Evolutionary conservation across 30 jellyfish, hydroid and myxozoan species (phyloP).

Genomic region (Calvadosia cruxmelitensis): DNA sequence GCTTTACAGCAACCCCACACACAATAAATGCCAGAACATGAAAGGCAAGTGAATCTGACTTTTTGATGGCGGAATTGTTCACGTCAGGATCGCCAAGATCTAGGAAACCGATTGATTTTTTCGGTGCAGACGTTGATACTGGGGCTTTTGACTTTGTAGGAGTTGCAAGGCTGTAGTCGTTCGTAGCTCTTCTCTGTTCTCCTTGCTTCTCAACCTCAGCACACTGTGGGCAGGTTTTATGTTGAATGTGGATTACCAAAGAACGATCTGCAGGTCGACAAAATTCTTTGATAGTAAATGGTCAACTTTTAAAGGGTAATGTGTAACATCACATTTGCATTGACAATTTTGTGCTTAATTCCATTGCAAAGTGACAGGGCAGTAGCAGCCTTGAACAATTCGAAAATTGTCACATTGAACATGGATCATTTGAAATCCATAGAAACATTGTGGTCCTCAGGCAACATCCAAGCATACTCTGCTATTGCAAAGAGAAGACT

Average conservation of each 20-base stretch:
- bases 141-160: constrained; percentile 19
- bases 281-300: no score
- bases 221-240: no score
- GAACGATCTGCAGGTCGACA: no score
- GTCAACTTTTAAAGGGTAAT: no score
- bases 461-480: constrained; percentile 28
- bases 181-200: no score
- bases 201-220: no score
- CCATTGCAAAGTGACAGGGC: constrained; percentile 15
- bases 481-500: constrained; percentile 9
- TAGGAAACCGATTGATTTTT: constrained; percentile 4
- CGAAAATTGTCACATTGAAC: constrained; percentile 18
- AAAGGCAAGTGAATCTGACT: constrained; percentile 13
- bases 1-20: constrained; percentile 24
- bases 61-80: constrained; percentile 20
- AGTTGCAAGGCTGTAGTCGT: constrained; percentile 12
- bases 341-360: constrained; percentile 3
- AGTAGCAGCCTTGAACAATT: constrained; percentile 7
- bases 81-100: constrained; percentile 19
- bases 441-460: constrained; percentile 18
- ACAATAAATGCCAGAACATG: constrained; percentile 23
- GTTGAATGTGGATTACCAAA: no score
- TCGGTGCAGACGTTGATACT: constrained; percentile 26
- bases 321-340: neutral
- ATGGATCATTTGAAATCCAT: constrained; percentile 11